Percentiles rank a stretch among this genome's conserved stretches.
phyloP scores from a whole-genome alignment of 1,140 invertebrate genomes.

The Anastrepha obliqua region DNA sequence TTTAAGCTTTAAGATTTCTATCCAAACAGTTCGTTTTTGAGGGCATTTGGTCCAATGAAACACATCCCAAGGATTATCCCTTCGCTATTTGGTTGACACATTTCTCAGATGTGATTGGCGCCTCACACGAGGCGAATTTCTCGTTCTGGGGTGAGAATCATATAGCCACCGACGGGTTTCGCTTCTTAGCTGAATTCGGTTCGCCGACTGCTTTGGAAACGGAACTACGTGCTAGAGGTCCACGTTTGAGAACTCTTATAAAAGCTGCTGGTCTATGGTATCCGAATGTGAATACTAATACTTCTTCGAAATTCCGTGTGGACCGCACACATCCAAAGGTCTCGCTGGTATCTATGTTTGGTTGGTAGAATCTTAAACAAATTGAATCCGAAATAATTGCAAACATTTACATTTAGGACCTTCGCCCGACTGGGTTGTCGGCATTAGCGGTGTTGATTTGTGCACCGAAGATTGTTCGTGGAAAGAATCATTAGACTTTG shows the following conservation, averaged over 20 bases:
- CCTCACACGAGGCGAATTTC: constrained; percentile 92
- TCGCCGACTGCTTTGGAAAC: constrained; percentile 92
- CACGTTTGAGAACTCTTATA: constrained; percentile 91
- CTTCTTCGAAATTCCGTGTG: constrained; percentile 88
- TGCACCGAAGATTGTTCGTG: constrained; percentile 93
- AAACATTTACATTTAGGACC: constrained; percentile 76
- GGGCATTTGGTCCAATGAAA: constrained; percentile 96
- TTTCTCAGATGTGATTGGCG: constrained; percentile 98
- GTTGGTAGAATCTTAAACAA: constrained; percentile 62
- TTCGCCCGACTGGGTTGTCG: constrained; percentile 97
- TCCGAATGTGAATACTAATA: constrained; percentile 92
- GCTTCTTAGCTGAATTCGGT: constrained; percentile 81
- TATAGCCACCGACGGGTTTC: constrained; percentile 92
- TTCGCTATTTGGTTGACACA: constrained; percentile 92
- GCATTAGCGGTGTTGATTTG: constrained; percentile 89
- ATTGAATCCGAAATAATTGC: constrained; percentile 64
- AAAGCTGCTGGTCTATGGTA: constrained; percentile 96
- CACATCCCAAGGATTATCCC: constrained; percentile 98
- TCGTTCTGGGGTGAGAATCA: constrained; percentile 95
- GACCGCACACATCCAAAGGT: constrained; percentile 92
- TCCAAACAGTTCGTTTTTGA: constrained; percentile 88
- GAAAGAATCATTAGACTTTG: constrained; percentile 85
- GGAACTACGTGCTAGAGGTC: constrained; percentile 89
- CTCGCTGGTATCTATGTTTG: constrained; percentile 95
- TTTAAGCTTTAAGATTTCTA: neutral